Evolutionary conservation across 2,113 vertebrate genomes (phyloP).

Genomic region (Carassius carassius): DNA sequence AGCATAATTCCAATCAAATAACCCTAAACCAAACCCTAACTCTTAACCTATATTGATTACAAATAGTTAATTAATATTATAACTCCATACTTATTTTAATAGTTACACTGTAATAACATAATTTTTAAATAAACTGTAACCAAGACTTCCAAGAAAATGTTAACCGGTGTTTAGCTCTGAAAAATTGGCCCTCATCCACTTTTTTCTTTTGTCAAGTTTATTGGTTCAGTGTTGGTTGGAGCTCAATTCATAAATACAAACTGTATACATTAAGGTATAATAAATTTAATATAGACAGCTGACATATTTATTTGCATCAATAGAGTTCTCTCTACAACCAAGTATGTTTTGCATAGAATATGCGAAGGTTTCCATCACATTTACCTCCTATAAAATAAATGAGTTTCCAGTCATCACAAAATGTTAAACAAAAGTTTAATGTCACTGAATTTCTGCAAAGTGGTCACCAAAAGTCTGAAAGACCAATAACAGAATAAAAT

Average conservation of each 20-base stretch:
- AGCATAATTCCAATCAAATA: background rate
- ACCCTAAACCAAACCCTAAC: background rate
- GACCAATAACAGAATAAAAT: background rate
- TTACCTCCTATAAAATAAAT: conserved; percentile 65
- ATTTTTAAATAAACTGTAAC: background rate
- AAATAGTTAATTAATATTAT: background rate
- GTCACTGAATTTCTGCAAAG: background rate
- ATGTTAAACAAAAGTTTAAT: conserved; percentile 51
- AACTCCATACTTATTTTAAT: background rate
- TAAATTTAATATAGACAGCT: conserved; percentile 89
- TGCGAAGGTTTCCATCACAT: conserved; percentile 81
- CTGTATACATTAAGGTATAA: conserved; percentile 90
- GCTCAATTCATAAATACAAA: conserved; percentile 95
- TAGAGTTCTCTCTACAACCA: conserved; percentile 86
- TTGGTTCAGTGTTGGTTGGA: conserved; percentile 91
- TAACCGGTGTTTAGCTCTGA: background rate
- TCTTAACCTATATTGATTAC: background rate
- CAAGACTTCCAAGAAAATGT: background rate
- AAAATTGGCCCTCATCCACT: conserved; percentile 49
- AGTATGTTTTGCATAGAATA: conserved; percentile 87
- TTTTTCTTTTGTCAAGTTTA: conserved; percentile 84
- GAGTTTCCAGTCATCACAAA: conserved; percentile 28
- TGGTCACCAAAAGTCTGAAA: background rate
- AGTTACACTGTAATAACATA: background rate
- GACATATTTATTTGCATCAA: conserved; percentile 85